phyloP scores from a whole-genome alignment of 1,140 invertebrate species.

The Euura saliciscinereae region DNA sequence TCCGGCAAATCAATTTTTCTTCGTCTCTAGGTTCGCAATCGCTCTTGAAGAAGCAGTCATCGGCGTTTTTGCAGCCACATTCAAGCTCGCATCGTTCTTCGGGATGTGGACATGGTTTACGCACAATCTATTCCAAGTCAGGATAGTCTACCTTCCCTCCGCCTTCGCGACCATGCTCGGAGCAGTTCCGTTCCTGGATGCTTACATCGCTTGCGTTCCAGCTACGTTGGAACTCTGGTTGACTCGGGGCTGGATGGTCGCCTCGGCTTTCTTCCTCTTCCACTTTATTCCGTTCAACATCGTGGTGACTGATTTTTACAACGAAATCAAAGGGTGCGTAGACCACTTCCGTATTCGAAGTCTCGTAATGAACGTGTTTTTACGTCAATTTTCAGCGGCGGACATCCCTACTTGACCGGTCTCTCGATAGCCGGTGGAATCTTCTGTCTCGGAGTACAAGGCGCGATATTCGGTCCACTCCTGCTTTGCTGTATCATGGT shows the following conservation, averaged over 20 bases:
- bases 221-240: slow-evolving; percentile 94
- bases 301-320: slow-evolving; percentile 94
- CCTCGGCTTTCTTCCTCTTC: slow-evolving; percentile 79
- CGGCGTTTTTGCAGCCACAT: slow-evolving; percentile 89
- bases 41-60: slow-evolving; percentile 78
- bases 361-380: slow-evolving; percentile 8
- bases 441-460: slow-evolving; percentile 95
- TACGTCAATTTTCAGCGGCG: slow-evolving; percentile 68
- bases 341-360: slow-evolving; percentile 6
- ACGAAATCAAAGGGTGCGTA: slow-evolving; percentile 94
- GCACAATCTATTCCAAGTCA: slow-evolving; percentile 93
- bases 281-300: slow-evolving; percentile 90
- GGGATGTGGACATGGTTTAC: slow-evolving; percentile 98
- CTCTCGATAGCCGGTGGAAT: slow-evolving; percentile 97
- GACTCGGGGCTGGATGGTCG: slow-evolving; percentile 75
- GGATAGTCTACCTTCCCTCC: slow-evolving; percentile 95
- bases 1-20: slow-evolving; percentile 3
- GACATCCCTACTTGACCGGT: slow-evolving; percentile 98
- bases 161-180: slow-evolving; percentile 90
- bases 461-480: slow-evolving; percentile 94
- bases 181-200: slow-evolving; percentile 92
- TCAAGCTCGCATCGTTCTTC: slow-evolving; percentile 97
- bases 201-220: slow-evolving; percentile 93
- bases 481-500: slow-evolving; percentile 88
- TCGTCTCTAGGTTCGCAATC: slow-evolving; percentile 68